Evolutionary conservation across 2,113 vertebrate genomes (phyloP).

Genomic region (Illadopsis cleaveri): DNA sequence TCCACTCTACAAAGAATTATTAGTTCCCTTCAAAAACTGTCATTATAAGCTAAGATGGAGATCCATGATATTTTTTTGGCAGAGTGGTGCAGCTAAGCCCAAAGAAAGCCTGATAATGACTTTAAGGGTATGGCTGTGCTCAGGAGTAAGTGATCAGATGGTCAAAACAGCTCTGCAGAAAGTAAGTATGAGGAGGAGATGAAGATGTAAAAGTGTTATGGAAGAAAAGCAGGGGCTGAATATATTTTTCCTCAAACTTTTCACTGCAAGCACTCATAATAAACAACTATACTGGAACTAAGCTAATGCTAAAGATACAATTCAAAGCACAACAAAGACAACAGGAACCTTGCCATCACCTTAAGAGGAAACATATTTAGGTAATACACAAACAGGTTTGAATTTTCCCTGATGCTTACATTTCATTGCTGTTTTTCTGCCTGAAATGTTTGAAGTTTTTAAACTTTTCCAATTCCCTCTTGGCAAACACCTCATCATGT

Average conservation of each 20-base stretch:
- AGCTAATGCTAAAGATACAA: background rate
- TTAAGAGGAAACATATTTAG: background rate
- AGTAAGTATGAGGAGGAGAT: background rate
- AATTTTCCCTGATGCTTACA: background rate
- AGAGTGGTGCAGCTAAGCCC: background rate
- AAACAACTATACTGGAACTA: background rate
- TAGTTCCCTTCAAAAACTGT: background rate
- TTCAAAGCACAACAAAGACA: background rate
- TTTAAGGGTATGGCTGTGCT: background rate
- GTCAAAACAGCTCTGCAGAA: background rate
- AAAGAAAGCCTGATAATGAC: background rate
- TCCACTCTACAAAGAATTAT: background rate
- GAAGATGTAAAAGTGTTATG: background rate
- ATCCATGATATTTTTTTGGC: background rate
- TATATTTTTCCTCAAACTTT: background rate
- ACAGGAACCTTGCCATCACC: background rate
- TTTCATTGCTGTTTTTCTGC: background rate
- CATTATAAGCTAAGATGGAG: background rate
- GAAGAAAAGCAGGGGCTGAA: background rate
- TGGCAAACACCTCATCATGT: background rate
- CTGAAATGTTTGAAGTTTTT: background rate
- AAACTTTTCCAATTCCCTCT: background rate
- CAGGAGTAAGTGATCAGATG: background rate
- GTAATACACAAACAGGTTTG: background rate
- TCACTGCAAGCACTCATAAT: background rate